Percentiles rank a stretch among this genome's conserved stretches.
Conservation (phyloP, 2,888 invertebrate genomes). For the Meteorus cinctellus region DNA sequence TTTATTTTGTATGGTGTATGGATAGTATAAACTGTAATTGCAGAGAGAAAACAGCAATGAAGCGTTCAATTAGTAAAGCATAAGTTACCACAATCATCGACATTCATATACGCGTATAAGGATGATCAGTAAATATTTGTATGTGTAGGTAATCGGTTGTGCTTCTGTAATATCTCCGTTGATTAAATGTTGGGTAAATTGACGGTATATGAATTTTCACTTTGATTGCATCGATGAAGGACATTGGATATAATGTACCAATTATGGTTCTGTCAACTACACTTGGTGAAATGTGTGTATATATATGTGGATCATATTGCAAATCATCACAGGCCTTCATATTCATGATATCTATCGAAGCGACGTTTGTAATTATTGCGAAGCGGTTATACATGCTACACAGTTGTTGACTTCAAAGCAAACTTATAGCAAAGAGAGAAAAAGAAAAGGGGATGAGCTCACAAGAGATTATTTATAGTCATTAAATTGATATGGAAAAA, state of each 20-base stretch:
- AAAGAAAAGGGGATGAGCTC: not conserved
- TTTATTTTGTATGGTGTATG: not conserved
- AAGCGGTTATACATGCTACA: constrained; percentile 5
- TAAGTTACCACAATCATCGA: constrained; percentile 17
- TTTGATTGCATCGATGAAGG: constrained; percentile 9
- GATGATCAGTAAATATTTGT: not conserved
- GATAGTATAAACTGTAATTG: not conserved
- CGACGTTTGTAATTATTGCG: constrained; percentile 23
- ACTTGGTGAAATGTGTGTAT: not conserved
- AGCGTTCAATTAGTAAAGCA: not conserved
- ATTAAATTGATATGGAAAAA: not conserved
- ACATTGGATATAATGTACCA: not conserved
- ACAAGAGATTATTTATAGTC: not conserved
- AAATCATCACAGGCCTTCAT: not conserved
- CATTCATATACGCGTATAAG: constrained; percentile 24
- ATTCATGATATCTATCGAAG: not conserved
- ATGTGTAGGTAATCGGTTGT: not conserved
- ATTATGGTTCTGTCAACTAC: constrained; percentile 33
- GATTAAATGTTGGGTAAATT: constrained; percentile 8
- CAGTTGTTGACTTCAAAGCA: constrained; percentile 13
- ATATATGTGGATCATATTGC: not conserved
- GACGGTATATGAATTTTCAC: constrained; percentile 3
- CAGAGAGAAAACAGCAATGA: not conserved
- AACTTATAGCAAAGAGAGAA: not conserved
- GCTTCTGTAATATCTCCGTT: not conserved